Base-by-base conservation (phyloP, 2,888 invertebrate species). In the Drosophila nr. medialis region DNA sequence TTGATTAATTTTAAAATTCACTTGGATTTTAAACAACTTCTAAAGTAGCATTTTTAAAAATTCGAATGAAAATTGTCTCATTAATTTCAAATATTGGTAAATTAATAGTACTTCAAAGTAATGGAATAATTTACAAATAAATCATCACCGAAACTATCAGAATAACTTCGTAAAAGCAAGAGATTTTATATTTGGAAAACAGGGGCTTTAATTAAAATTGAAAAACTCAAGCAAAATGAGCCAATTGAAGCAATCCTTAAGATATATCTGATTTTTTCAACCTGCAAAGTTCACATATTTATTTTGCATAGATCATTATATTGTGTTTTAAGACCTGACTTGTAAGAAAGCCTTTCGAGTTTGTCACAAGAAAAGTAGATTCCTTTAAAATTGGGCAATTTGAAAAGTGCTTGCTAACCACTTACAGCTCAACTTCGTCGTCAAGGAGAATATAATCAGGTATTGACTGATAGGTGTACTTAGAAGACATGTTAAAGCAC, bases 391-490 rank as follows among this genome's bases (percentile, higher is more conserved):
- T 11, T 30, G 10, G 29, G 1, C 1, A 11, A 11, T 18, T 29
- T 50, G 5, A 30, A 30, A 18, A 24, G 7, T 24, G 24, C 2
- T 21, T 42, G 24, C 3, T 29, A 27, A 11, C 2, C 21, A 61
- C 81, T 86, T 67, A 82, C 75, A 42, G 11, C 1, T 24, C 36
- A 11, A 40, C 32, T 2, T 32, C 60, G 2, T n/a, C 32, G 30
- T 84, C 77, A 6, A 83, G 38, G 1, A 76, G 45, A 61, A 73
- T 77, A 13, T 71, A 60, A 58, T 84, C 82, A 6, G 81, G 75
- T 64, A 87, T 80, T 34, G 80, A 56, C 64, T 90, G 91, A 69
- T 91, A 89, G 5, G 80, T 65, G 70, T 84, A 90, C 72, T 91
- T 91, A 1, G 87, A 90, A 58, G 76, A 70, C 91, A 91, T 82